A percentile compares a stretch with the other conserved stretches of the same genome.
phyloP scores from a whole-genome alignment of 2,888 invertebrate genomes.

The Microplitis manilae region DNA sequence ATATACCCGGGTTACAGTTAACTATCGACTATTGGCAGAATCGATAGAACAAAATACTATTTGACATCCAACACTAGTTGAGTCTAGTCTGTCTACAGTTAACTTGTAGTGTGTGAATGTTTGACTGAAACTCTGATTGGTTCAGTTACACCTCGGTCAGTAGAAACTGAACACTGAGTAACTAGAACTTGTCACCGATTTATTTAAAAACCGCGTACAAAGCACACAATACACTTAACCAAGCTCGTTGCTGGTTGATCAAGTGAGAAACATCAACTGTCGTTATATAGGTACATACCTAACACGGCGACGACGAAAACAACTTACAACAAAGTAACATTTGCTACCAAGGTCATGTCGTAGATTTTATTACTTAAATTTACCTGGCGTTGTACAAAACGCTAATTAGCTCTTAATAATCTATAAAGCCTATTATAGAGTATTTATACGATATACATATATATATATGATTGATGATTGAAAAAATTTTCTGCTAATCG shows the following conservation, averaged over 20 bases:
- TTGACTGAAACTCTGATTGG: slow-evolving; percentile 16
- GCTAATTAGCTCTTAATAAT: too few relatives aligned
- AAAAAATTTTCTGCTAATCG: too few relatives aligned
- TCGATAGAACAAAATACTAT: too few relatives aligned
- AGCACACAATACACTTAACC: slow-evolving; percentile 31
- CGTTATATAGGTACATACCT: not conserved
- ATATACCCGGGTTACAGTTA: too few relatives aligned
- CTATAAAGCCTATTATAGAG: too few relatives aligned
- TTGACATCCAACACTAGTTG: too few relatives aligned
- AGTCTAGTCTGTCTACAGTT: too few relatives aligned
- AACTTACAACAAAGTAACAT: not conserved
- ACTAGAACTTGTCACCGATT: slow-evolving; percentile 55
- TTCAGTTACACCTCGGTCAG: slow-evolving; percentile 55
- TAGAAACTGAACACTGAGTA: slow-evolving; percentile 57
- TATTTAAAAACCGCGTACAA: slow-evolving; percentile 61
- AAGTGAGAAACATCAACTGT: slow-evolving; percentile 6
- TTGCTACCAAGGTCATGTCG: not conserved
- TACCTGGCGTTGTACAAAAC: too few relatives aligned
- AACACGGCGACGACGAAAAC: not conserved
- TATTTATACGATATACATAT: too few relatives aligned
- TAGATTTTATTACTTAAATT: not conserved
- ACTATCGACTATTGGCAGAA: too few relatives aligned
- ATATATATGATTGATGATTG: too few relatives aligned
- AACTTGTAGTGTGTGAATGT: too few relatives aligned
- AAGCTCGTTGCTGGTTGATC: slow-evolving; percentile 30